Conservation (phyloP, 1,140 invertebrate genomes). For the Pinna nobilis region DNA sequence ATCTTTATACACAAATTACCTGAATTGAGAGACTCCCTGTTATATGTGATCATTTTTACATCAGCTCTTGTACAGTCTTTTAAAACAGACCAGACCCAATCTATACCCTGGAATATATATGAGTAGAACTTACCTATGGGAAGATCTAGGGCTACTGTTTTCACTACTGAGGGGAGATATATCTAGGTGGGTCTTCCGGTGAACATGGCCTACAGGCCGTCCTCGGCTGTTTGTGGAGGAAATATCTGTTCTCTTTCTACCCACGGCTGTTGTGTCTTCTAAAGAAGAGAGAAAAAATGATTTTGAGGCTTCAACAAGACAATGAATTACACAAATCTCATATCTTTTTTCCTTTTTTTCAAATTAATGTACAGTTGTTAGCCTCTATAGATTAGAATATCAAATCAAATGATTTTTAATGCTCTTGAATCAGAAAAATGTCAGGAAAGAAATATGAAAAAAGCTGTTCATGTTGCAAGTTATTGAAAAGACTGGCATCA, state of each 20-base stretch:
- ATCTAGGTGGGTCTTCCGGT: constrained; percentile 42
- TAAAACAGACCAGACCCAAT: too few species aligned
- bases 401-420: too few species aligned
- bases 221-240: constrained; percentile 34
- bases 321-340: not conserved
- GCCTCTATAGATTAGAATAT: too few species aligned
- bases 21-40: too few species aligned
- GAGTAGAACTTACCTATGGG: constrained; percentile 56
- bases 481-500: not conserved
- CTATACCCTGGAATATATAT: too few species aligned
- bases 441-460: not conserved
- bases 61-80: too few species aligned
- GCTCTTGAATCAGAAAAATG: too few species aligned
- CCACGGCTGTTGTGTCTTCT: constrained; percentile 14
- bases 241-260: constrained; percentile 32
- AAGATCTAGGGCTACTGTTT: constrained; percentile 66
- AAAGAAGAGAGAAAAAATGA: not conserved
- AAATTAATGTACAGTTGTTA: too few species aligned
- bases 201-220: constrained; percentile 9
- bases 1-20: too few species aligned
- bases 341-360: too few species aligned
- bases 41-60: too few species aligned
- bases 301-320: not conserved
- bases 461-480: not conserved
- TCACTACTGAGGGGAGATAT: constrained; percentile 61